These are phyloP conservation scores for Rhinolophus sinicus DNA, from an alignment of 2,113 vertebrate genomes.

Conservation along the genomic window DNA sequence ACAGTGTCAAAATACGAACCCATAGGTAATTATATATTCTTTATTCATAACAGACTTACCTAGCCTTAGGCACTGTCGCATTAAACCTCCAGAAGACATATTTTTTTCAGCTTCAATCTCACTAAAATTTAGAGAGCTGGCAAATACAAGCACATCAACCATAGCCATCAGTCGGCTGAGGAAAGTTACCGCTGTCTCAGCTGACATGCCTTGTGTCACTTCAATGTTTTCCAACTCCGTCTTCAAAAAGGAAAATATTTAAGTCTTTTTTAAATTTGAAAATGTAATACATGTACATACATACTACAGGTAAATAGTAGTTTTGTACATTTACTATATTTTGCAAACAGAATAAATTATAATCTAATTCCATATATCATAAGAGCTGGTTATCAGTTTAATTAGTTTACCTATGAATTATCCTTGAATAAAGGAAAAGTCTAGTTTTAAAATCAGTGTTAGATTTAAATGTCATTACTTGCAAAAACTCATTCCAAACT, in stretches of 20 bases:
- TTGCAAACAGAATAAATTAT: not conserved
- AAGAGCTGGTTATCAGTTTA: not conserved
- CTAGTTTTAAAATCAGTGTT: slow-evolving; percentile 24
- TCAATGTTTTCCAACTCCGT: slow-evolving; percentile 96
- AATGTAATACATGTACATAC: slow-evolving; percentile 1
- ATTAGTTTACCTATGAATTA: slow-evolving; percentile 18
- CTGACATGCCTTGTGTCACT: slow-evolving; percentile 98
- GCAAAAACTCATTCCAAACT: slow-evolving; percentile 32
- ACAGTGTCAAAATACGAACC: slow-evolving; percentile 10
- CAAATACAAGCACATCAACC: slow-evolving; percentile 98
- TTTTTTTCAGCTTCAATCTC: slow-evolving; percentile 99
- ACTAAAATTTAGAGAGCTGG: slow-evolving; percentile 98
- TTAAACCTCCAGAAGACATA: slow-evolving; percentile 98
- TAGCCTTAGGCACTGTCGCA: slow-evolving; percentile 97
- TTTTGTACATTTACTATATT: slow-evolving; percentile 34
- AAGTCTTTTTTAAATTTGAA: slow-evolving; percentile 40
- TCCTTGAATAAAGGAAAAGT: slow-evolving; percentile 2
- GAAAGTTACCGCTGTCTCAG: slow-evolving; percentile 96
- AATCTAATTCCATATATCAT: not conserved
- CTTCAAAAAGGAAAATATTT: slow-evolving; percentile 86
- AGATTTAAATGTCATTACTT: slow-evolving; percentile 1
- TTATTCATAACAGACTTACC: slow-evolving; percentile 86
- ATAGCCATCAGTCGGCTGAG: slow-evolving; percentile 97
- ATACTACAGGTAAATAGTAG: not conserved
- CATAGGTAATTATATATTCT: slow-evolving; percentile 68